Evolutionary conservation across 2,113 vertebrate species (phyloP), one percentile per base, ranked within the genome.

Genomic region (Erpornis zantholeuca): DNA sequence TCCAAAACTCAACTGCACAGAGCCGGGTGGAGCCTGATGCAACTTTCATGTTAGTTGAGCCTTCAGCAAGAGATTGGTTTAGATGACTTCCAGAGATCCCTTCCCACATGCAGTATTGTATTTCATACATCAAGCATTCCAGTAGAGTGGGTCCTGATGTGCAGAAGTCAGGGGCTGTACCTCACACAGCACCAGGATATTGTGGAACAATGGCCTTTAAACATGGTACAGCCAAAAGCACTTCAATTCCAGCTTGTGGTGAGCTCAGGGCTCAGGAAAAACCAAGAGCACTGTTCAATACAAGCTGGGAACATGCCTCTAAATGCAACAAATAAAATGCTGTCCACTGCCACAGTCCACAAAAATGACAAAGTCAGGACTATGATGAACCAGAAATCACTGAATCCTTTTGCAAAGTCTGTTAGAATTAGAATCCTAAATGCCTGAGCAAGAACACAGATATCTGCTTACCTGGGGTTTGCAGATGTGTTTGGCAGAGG

Each of bases 21-120:
- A 82, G 8, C 4, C 6, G 0, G 1, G 1, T 22, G 36, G 44
- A 82, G 56, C 22, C 28, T 10, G 13, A 40, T 28, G 6, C 4
- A 72, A 33, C 22, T 47, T 93, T 13, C 12, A 23, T 5, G 4
- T 33, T 29, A 47, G 8, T n/a, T 85, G 44, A 53, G 31, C 50
- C 49, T 15, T 53, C 54, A 45, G 42, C n/a, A 73, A 65, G 59
- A 73, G 36, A 6, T 6, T 38, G 29, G 17, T 54, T 16, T 36
- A 52, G 23, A 3, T 15, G 12, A 16, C 12, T 71, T 57, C 18
- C 31, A 63, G 57, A 68, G 19, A 13, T 28, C 4, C 17, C 27
- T 57, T 89, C 25, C 33, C 64, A 65, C 50, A 24, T 45, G 38
- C 36, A 9, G 15, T 33, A 6, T 3, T 40, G 19, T 33, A 8